Evolutionary conservation across 2,888 invertebrate genomes (phyloP), one percentile per base, ranked within the genome.

Genomic region (Mimas tiliae): DNA sequence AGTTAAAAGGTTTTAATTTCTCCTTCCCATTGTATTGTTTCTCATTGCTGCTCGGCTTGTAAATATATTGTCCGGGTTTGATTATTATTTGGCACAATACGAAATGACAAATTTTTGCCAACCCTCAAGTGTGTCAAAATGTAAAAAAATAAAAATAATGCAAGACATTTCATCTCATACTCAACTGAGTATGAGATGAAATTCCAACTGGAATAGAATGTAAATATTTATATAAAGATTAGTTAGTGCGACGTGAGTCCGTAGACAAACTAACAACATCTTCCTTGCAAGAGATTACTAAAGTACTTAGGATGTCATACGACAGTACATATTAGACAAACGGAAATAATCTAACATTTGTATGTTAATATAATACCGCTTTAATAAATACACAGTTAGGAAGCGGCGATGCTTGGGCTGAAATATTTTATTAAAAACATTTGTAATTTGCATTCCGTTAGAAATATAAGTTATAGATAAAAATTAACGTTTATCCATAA

Each of bases 111-210:
- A 70, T 67, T 71, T 77, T 77, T 82, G 85, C 81, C 82, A 85
- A 84, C 86, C 86, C 84, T 81, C 74, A 69, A 74, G 89, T 88
- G 88, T 88, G 86, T 58, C 58, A 58, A 58, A 55, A 42, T 58
- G 42, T 58, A 58, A 87, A 87, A 88, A 73, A 80, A 77, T 75
- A 69, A 69, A 74, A n/a, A 72, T 27, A 52, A 42, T 76, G 73
- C 74, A 75, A 75, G 76, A 74, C 78, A 42, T 21, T 58, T 77
- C 70, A 77, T 75, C 80, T 77, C 74, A 76, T 74, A 73, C 74
- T 78, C 65, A 73, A 74, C n/a, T n/a, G n/a, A n/a, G n/a, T n/a
- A n/a, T n/a, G n/a, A n/a, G n/a, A n/a, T n/a, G n/a, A n/a, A n/a
- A n/a, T n/a, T n/a, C n/a, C n/a, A n/a, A n/a, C 76, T 77, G 72